Evolutionary conservation across 2,797 vertebrate genomes (phyloP), one percentile per base, ranked within the genome.

Genomic region (Pagetopsis macropterus): DNA sequence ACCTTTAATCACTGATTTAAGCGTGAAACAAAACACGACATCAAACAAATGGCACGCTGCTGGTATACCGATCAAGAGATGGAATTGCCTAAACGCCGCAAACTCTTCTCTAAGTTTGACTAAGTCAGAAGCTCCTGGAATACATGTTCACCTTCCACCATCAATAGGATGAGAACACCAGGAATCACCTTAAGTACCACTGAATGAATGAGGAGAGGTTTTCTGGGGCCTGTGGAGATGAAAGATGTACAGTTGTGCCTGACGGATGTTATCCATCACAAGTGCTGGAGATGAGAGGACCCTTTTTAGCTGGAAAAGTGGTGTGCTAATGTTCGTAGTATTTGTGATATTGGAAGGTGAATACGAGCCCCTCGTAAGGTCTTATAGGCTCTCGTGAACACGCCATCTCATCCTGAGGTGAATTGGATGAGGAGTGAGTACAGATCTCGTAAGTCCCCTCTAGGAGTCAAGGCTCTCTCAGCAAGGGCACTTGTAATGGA

Each of bases 151-250:
- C 48, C 55, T 58, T 13, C 27, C 46, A 49, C 57, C 46, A 23
- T 17, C n/a, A 60, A 70, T 5, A 50, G 61, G 2, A 70, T 66
- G 68, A 79, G 84, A 79, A 82, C 61, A 58, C 56, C 66, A 73
- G 65, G 83, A 89, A 91, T 93, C 85, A 92, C 89, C 70, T 71
- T 59, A 81, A 88, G 88, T 49, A 77, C 81, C 87, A 81, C 90
- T 49, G 71, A 90, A 90, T 92, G 87, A 79, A 89, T 89, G 75
- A 84, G 74, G 12, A 44, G 54, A 83, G 79, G 90, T 91, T 89
- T 82, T 81, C 78, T 83, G 83, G 65, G 87, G 85, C 83, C 82
- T 45, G 83, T 78, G 74, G 81, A 91, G 87, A 84, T 86, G 61
- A 89, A 88, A 89, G 70, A 66, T 43, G 68, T 79, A 72, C 83